A percentile compares a stretch with the other conserved stretches of the same genome.
Conservation (phyloP, 2,888 invertebrate genomes). For the Meiosimyza platycephala region DNA sequence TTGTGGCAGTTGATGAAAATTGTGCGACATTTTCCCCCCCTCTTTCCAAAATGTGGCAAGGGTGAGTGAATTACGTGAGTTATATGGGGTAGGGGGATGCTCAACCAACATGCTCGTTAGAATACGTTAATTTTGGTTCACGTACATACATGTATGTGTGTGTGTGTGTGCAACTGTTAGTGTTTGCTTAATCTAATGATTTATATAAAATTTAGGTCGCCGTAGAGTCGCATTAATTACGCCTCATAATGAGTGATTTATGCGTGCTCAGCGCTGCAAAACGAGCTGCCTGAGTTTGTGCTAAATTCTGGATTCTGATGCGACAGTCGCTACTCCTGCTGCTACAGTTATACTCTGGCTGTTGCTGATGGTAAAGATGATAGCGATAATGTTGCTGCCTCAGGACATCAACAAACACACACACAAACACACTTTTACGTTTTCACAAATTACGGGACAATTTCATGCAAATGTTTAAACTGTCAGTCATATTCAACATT, state of each 20-base stretch:
- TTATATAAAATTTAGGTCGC: constrained; percentile 25
- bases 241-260: constrained; percentile 69
- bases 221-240: constrained; percentile 65
- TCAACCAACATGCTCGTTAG: not conserved
- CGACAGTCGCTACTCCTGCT: constrained; percentile 36
- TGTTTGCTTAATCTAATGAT: constrained; percentile 38
- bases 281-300: constrained; percentile 20
- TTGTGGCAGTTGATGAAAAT: too few species aligned
- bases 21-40: too few species aligned
- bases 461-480: constrained; percentile 15
- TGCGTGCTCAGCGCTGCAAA: constrained; percentile 50
- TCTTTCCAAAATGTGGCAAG: constrained; percentile 29
- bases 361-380: too few species aligned
- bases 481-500: too few species aligned
- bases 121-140: constrained; percentile 22
- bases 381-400: not conserved
- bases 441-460: constrained; percentile 39
- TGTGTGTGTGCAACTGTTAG: constrained; percentile 23
- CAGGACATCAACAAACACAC: constrained; percentile 17
- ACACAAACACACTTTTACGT: constrained; percentile 37
- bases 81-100: not conserved
- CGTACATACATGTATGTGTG: constrained; percentile 33
- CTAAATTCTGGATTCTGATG: constrained; percentile 29
- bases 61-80: constrained; percentile 2
- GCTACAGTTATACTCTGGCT: constrained; percentile 6